Base-by-base conservation (phyloP, 2,797 vertebrate species). In the Hoplostethus mediterraneus region DNA sequence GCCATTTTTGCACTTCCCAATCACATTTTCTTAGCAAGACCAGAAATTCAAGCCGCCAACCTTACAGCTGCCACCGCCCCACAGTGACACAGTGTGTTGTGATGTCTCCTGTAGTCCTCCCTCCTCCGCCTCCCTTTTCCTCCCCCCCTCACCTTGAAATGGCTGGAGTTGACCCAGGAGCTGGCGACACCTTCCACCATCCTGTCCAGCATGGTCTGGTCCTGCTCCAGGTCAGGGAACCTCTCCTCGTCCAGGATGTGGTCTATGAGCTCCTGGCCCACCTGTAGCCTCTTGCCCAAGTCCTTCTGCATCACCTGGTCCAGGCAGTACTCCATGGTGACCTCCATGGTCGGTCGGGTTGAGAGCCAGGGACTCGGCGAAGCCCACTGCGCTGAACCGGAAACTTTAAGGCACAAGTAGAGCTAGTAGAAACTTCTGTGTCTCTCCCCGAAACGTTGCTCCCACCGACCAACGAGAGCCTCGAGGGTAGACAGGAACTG, bases 81-180 rank as follows among this genome's bases (percentile, higher is more conserved):
- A 13, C 42, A 44, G 42, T 9, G 13, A 44, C 42, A 28, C 28
- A 28, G 28, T 28, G 28, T 28, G 28, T 28, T 28, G 28, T 28
- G 28, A 28, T 44, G 8, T 36, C 33, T 36, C 38, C 38, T 40
- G 38, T 10, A 10, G 38, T 40, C 2, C 38, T 10, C 38, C 9
- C 38, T 1, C 38, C 38, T 6, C 38, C 9, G 7, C 38, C 9
- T 40, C 38, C 38, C 38, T 40, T 40, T 21, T 1, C 21, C 1
- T 2, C 28, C 28, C 28, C 10, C 31, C n/a, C 95, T 95, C 94
- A 99, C 98, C 97, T 99, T 99, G 56, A 96, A 99, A 93, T 99
- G 97, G 92, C 96, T 98, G 75, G 97, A 96, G 92, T 98, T 99
- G 71, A 99, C 96, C 98, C 98, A 99, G 73, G 96, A 96, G 67